Conservation (phyloP, 2,113 vertebrate genomes). For the Cyanoderma ruficeps region DNA sequence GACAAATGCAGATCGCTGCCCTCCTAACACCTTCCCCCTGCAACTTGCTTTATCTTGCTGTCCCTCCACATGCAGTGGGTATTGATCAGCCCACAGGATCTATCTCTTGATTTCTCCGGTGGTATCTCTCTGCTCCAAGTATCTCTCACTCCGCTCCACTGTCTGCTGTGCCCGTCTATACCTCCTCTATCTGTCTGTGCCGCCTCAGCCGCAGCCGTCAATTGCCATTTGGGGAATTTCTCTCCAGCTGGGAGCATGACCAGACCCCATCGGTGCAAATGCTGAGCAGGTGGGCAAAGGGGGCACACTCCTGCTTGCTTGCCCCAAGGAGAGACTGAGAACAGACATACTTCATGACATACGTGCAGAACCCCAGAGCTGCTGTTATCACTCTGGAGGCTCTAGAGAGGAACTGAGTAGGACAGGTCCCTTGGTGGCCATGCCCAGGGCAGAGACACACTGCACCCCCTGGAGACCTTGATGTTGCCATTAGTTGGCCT, state of each 20-base stretch:
- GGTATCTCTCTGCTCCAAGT: slow-evolving; percentile 41
- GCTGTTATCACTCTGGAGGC: background rate
- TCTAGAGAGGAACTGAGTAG: background rate
- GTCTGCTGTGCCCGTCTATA: slow-evolving; percentile 28
- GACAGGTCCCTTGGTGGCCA: background rate
- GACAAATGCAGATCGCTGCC: background rate
- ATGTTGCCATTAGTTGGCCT: background rate
- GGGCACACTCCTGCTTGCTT: background rate
- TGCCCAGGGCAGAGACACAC: fast-evolving
- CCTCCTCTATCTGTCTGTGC: background rate
- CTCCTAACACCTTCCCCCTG: background rate
- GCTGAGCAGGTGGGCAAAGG: fast-evolving
- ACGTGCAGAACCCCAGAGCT: background rate
- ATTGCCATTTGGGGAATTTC: background rate
- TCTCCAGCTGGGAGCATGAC: background rate
- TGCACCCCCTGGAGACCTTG: background rate
- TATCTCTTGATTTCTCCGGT: slow-evolving; percentile 39
- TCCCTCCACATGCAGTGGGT: slow-evolving; percentile 2
- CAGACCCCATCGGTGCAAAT: background rate
- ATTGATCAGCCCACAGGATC: slow-evolving; percentile 59
- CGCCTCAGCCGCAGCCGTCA: background rate
- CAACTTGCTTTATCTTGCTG: slow-evolving; percentile 48
- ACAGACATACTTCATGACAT: fast-evolving
- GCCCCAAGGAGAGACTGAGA: background rate
- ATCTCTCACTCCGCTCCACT: slow-evolving; percentile 17